Evolutionary conservation across 2,113 vertebrate genomes (phyloP).

Genomic region (Eira barbara): DNA sequence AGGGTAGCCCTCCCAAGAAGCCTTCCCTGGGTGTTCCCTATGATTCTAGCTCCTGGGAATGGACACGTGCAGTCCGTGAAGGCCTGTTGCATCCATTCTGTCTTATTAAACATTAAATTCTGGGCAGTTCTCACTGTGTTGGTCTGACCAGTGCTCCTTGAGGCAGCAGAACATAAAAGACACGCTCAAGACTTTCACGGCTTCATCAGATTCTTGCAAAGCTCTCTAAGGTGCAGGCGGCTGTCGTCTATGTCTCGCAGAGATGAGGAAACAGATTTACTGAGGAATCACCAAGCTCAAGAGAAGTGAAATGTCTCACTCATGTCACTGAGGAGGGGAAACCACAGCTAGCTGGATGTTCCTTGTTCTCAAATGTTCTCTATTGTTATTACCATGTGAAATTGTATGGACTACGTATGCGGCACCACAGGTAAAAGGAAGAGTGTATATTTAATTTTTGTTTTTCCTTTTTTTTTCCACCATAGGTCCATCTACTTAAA

Average conservation of each 20-base stretch:
- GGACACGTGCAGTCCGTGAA: neutral
- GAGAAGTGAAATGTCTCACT: neutral
- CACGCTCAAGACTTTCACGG: neutral
- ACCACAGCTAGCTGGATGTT: neutral
- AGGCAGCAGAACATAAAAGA: neutral
- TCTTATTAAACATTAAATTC: neutral
- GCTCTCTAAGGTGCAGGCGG: neutral
- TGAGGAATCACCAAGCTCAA: neutral
- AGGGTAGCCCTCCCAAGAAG: neutral
- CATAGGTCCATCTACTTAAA: neutral
- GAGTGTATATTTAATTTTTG: neutral
- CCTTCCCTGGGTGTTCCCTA: neutral
- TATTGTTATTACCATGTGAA: neutral
- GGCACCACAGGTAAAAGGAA: neutral
- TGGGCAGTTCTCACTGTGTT: too few species aligned
- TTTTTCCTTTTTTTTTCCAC: neutral
- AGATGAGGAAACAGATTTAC: neutral
- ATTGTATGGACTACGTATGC: neutral
- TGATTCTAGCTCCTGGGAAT: neutral
- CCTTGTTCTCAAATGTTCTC: neutral
- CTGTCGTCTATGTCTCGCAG: neutral
- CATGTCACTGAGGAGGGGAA: neutral
- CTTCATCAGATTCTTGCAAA: neutral
- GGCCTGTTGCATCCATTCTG: neutral
- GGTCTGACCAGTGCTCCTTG: too few species aligned